Evolutionary conservation across 2,888 invertebrate species (phyloP).

Genomic region (Theretra japonica): DNA sequence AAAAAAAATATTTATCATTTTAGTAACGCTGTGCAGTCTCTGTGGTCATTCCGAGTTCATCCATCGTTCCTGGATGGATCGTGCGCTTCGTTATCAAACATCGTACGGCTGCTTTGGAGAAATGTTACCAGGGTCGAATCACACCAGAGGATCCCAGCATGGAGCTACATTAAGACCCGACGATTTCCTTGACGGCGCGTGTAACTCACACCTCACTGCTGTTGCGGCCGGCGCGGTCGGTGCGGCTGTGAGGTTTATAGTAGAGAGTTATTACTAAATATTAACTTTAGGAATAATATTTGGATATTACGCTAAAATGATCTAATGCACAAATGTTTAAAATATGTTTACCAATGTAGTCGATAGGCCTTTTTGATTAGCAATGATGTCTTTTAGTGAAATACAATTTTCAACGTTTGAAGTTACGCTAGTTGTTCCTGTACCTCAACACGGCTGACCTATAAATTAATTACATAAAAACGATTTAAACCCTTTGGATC

Average conservation of each 20-base stretch:
- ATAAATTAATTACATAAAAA: too few species aligned
- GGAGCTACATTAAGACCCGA: background rate
- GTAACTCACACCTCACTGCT: constrained; percentile 53
- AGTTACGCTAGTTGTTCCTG: too few species aligned
- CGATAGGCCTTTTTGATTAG: too few species aligned
- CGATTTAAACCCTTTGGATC: too few species aligned
- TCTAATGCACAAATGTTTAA: background rate
- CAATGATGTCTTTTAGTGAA: too few species aligned
- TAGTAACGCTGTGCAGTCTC: constrained; percentile 58
- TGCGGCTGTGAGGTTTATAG: constrained; percentile 50
- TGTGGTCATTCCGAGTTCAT: constrained; percentile 57
- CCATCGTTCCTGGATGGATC: constrained; percentile 51
- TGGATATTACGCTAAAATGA: background rate
- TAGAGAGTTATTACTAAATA: constrained; percentile 43
- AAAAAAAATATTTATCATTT: constrained; percentile 33
- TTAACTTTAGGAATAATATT: background rate
- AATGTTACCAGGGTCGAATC: background rate
- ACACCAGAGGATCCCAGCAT: background rate
- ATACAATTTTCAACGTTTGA: too few species aligned
- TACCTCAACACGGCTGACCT: too few species aligned
- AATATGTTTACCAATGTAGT: too few species aligned
- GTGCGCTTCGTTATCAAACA: constrained; percentile 49
- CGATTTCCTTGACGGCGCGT: constrained; percentile 34
- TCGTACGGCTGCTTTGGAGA: constrained; percentile 55
- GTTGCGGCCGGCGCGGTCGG: constrained; percentile 49